Conservation (phyloP, 2,888 invertebrate species). For the Anticlea derivata region DNA sequence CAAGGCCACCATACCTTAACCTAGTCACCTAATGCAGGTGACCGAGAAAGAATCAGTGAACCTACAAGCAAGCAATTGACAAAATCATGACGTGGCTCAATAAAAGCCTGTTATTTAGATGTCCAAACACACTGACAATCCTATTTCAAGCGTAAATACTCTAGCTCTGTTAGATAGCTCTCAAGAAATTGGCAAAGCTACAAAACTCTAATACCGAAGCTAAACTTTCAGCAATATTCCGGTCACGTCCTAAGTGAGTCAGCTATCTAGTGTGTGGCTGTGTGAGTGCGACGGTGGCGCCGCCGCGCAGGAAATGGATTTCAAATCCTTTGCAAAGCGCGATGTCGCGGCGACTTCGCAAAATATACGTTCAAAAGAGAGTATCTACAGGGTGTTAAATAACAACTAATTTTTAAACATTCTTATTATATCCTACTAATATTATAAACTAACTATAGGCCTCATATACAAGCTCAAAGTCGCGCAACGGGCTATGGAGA, state of each 20-base stretch:
- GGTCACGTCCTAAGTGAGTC: conserved; percentile 11
- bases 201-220: not conserved
- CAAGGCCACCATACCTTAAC: too few species aligned
- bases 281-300: conserved; percentile 22
- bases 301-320: conserved; percentile 33
- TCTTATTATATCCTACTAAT: too few species aligned
- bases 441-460: too few species aligned
- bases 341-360: conserved; percentile 14
- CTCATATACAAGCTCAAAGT: too few species aligned
- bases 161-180: not conserved
- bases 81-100: not conserved
- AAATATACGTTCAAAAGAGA: conserved; percentile 15
- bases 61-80: too few species aligned
- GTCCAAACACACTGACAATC: conserved; percentile 1
- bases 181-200: conserved; percentile 7
- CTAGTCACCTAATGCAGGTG: too few species aligned
- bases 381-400: not conserved
- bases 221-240: not conserved
- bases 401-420: too few species aligned
- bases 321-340: conserved; percentile 29
- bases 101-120: not conserved
- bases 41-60: too few species aligned
- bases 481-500: too few species aligned
- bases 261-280: not conserved
- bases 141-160: conserved; percentile 5